Percentiles rank a stretch among this genome's conserved stretches.
These are phyloP conservation scores for Odontomyia ornata DNA, from an alignment of 2,888 invertebrate species.

Conservation along the genomic window DNA sequence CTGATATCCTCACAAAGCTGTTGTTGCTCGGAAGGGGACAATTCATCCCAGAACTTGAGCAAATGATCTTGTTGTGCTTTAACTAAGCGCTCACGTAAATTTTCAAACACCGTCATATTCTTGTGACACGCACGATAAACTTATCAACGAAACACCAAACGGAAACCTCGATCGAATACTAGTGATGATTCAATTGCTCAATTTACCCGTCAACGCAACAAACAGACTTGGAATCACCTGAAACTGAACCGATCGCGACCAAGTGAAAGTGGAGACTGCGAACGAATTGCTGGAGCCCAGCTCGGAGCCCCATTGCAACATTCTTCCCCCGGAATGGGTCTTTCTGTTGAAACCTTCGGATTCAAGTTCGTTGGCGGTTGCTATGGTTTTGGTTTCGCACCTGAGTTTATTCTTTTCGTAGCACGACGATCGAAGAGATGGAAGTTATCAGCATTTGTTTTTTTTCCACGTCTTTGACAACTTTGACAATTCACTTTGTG, in stretches of 20 bases:
- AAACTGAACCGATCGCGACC: constrained; percentile 49
- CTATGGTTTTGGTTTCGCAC: constrained; percentile 16
- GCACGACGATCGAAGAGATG: constrained; percentile 8
- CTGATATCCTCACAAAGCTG: constrained; percentile 70
- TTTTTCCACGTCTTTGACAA: constrained; percentile 34
- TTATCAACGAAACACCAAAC: constrained; percentile 22
- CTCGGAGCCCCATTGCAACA: constrained; percentile 38
- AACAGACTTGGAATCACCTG: constrained; percentile 9
- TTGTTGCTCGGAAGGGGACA: constrained; percentile 70
- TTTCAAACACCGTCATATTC: constrained; percentile 68
- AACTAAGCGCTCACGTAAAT: constrained; percentile 66
- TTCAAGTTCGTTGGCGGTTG: constrained; percentile 15
- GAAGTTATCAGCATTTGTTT: constrained; percentile 1
- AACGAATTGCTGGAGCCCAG: constrained; percentile 38
- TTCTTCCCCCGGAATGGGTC: constrained; percentile 8
- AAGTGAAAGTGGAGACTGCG: constrained; percentile 52
- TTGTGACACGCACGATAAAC: constrained; percentile 38
- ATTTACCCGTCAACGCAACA: neutral
- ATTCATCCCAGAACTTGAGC: constrained; percentile 80
- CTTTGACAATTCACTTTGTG: neutral
- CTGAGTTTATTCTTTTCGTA: constrained; percentile 14
- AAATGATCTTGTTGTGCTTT: constrained; percentile 82
- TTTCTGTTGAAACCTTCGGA: constrained; percentile 18
- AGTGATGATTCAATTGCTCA: neutral
- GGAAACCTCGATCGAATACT: neutral